Base-by-base conservation (phyloP, 2,797 vertebrate species). In the Takifugu ocellatus region DNA sequence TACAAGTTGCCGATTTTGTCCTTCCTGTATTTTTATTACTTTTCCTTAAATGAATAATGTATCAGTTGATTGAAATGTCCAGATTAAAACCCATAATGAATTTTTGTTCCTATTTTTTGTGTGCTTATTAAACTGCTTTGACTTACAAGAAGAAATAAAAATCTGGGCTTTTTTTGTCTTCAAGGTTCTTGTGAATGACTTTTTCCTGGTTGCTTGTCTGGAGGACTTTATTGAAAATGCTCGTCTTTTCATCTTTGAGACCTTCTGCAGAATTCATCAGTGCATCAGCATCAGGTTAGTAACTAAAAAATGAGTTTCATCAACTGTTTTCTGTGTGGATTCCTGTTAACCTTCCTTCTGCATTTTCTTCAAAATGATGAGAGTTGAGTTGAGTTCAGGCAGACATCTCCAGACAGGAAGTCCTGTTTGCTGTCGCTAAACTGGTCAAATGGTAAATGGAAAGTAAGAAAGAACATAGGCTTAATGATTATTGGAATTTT, bases 151-250 rank as follows among this genome's bases (percentile, higher is more conserved):
- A 15, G 17, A 17, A 21, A 24, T 5, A 51, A 14, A 50, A 21
- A 46, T 21, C 3, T 52, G 24, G 56, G 25, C 36, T 72, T 53
- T 57, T 53, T 57, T 45, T 60, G 7, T 66, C 25, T 66, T 54
- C 27, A 92, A 98, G 97, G 97, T 98, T 36, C 94, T 98, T 47
- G 94, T 99, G 66, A 99, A 98, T 65, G 96, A 99, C 78, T 99
- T 99, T 81, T 98, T 99, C 81, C 81, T 98, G 70, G 97, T 99
- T 47, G 97, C 97, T 0, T 99, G 97, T 69, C 91, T 98, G 39
- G 96, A 98, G 83, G 97, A 98, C 87, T 99, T 99, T 68, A 98
- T 99, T 71, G 96, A 98, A 81, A 99, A 99, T 1, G 97, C 96
- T 3, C 94, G 94, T 5, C 95, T 99, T 55, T 99, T 99, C 79